Percentiles rank a stretch among this genome's conserved stretches.
phyloP scores from a whole-genome alignment of 2,888 invertebrate genomes.

The Germaria angustata region DNA sequence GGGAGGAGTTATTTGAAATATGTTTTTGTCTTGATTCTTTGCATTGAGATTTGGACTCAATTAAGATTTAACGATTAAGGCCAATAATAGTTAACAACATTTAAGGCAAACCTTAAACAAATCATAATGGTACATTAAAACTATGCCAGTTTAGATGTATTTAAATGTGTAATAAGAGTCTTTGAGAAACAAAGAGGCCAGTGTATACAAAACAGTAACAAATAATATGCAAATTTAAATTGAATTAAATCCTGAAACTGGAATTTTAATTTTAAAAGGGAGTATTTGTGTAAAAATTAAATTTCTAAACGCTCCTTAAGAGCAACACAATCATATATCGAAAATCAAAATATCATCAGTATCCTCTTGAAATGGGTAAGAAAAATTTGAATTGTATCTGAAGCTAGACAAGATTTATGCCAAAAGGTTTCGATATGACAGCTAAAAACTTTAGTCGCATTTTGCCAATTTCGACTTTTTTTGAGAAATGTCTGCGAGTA shows the following conservation, averaged over 20 bases:
- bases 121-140: constrained; percentile 13
- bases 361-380: no score
- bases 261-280: background rate
- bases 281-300: no score
- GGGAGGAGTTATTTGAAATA: constrained; percentile 45
- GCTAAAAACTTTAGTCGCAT: no score
- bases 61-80: constrained; percentile 54
- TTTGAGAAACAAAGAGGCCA: background rate
- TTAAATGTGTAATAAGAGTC: background rate
- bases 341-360: no score
- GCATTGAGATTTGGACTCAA: constrained; percentile 22
- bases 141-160: background rate
- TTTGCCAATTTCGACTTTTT: no score
- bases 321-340: no score
- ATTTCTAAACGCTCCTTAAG: no score
- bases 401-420: no score
- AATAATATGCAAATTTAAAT: background rate
- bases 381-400: no score
- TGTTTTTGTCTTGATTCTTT: background rate
- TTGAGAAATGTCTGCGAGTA: no score
- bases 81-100: constrained; percentile 41
- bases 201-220: background rate
- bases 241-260: background rate
- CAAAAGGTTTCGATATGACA: no score
- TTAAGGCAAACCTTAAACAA: constrained; percentile 36